phyloP scores from a whole-genome alignment of 2,113 vertebrate species.

The Todiramphus saurophagus region DNA sequence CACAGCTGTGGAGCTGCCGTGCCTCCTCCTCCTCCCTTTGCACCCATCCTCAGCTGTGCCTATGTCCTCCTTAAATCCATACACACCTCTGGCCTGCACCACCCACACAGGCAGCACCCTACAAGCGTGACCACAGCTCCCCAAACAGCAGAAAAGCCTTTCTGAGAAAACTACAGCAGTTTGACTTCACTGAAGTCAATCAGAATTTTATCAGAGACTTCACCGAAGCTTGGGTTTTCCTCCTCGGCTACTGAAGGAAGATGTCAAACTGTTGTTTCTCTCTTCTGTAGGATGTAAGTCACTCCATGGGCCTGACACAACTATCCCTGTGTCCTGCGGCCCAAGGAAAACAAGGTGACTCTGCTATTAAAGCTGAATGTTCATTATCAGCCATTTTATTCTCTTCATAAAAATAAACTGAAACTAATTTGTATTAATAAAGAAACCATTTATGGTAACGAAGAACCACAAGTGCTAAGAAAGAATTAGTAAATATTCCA shows the following conservation, averaged over 20 bases:
- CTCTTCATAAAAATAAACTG: neutral
- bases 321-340: neutral
- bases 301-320: neutral
- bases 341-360: neutral
- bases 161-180: neutral
- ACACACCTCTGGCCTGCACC: neutral
- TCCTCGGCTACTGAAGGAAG: neutral
- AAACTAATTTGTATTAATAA: neutral
- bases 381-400: neutral
- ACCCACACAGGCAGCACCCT: neutral
- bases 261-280: constrained; percentile 9
- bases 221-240: neutral
- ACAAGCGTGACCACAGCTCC: neutral
- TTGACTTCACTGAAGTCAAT: constrained; percentile 6
- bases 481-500: neutral
- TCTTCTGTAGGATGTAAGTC: neutral
- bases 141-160: neutral
- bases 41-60: neutral
- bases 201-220: constrained; percentile 31
- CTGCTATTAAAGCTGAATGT: neutral
- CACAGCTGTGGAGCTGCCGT: neutral
- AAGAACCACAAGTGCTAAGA: neutral
- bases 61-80: neutral
- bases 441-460: neutral
- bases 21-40: neutral